A percentile compares a stretch with the other conserved stretches of the same genome.
Conservation (phyloP, 2,888 invertebrate species). For the Drosophila stalkeri region DNA sequence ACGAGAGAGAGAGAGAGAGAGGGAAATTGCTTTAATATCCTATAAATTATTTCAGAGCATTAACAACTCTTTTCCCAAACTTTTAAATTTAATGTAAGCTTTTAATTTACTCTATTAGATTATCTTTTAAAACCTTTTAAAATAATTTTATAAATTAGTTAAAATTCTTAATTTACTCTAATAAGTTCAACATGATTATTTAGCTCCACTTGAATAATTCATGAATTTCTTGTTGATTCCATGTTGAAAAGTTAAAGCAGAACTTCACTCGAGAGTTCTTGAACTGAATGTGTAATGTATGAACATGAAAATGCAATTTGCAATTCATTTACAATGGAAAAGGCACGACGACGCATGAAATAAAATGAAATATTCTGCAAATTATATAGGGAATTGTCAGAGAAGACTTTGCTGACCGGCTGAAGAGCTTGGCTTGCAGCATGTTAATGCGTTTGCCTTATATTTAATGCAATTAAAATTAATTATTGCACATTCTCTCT, state of each 20-base stretch:
- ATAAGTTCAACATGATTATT: not conserved
- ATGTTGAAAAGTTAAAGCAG: not conserved
- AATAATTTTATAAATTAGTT: too few relatives aligned
- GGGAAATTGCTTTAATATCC: too few relatives aligned
- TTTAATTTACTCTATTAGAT: not conserved
- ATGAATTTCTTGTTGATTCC: not conserved
- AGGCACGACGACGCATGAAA: not conserved
- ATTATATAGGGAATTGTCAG: conserved; percentile 5
- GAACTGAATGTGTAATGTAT: not conserved
- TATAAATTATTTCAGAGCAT: too few relatives aligned
- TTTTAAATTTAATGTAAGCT: not conserved
- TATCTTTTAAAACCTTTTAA: too few relatives aligned
- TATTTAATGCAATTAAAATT: conserved; percentile 53
- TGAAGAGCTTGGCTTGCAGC: not conserved
- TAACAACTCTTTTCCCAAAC: too few relatives aligned
- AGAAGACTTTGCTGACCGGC: not conserved
- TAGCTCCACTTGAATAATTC: not conserved
- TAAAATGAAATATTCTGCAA: conserved; percentile 9
- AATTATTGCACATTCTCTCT: conserved; percentile 25
- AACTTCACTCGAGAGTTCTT: not conserved
- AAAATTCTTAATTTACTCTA: too few relatives aligned
- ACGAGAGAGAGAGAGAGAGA: too few relatives aligned
- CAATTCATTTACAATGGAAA: conserved; percentile 15
- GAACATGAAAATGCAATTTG: conserved; percentile 23
- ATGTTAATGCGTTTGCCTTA: conserved; percentile 21